Base-by-base conservation (phyloP, 1,140 invertebrate species). In the Cyclargus thomasi region DNA sequence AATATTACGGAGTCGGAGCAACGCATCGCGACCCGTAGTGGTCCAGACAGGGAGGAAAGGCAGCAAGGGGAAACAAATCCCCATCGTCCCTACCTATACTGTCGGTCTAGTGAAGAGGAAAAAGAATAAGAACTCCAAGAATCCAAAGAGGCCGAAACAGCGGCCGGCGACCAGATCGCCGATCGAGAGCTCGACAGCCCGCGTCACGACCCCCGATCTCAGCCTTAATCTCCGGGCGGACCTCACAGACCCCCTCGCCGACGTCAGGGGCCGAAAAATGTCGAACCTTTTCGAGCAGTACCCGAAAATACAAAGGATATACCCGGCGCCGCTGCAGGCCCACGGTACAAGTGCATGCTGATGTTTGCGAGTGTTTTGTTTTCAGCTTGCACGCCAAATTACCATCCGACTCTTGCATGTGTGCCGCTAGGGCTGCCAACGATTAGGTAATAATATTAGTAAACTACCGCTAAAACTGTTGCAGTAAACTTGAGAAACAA, bases 261-360 rank as follows among this genome's bases (percentile, higher is more conserved):
- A 90, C 39, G 81, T 80, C 10, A 78, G 86, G 64, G 87, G 83
- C 18, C 80, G 89, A 22, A 90, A 92, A 81, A 95, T 95, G 80
- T 95, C 93, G n/a, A 94, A 90, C 76, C 92, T 95, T 22, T 95
- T 95, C 82, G 93, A 94, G 80, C 92, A 94, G 65, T 95, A 95
- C 75, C 93, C 93, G 57, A 95, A 95, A 87, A 94, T 95, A 53
- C 94, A 95, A 77, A 92, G 94, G 71, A 94, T 96, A 55, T 95
- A 95, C 79, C 95, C 95, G 0, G 92, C 93, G 71, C 92, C 95
- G 68, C 87, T 88, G 23, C 87, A 87, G 76, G 81, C 85, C 67
- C 83, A 88, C 78, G 87, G 87, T 90, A 90, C 83, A 67, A 69
- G 39, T 82, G 84, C 82, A 86, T 86, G 75, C 74, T 73, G 78